Evolutionary conservation across 1,140 invertebrate species (phyloP).

Genomic region (Hycleus cichorii): DNA sequence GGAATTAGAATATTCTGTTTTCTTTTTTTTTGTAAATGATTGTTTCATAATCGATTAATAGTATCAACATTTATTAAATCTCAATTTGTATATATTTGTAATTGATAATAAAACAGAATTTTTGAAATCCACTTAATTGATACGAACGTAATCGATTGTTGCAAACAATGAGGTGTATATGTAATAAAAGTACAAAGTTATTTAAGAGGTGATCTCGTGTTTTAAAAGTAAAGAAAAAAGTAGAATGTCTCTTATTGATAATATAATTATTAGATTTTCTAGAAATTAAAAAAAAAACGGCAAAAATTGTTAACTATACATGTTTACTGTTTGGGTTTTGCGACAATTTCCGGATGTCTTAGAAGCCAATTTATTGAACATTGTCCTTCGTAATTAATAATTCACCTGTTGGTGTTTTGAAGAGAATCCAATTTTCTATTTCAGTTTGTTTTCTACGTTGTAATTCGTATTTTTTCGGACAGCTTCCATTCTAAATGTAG

Average conservation of each 20-base stretch:
- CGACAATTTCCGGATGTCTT: no score
- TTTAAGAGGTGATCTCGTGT: constrained; percentile 37
- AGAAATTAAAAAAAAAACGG: no score
- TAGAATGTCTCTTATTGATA: constrained; percentile 28
- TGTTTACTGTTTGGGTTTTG: no score
- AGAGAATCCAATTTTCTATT: no score
- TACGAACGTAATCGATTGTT: constrained; percentile 5
- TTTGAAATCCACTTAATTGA: neutral
- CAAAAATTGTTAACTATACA: no score
- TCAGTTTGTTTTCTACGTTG: constrained; percentile 6
- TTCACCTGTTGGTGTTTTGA: no score
- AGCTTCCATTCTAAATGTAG: neutral
- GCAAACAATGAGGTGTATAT: constrained; percentile 12
- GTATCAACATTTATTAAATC: constrained; percentile 10
- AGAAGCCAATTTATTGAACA: no score
- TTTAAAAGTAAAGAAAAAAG: constrained; percentile 12
- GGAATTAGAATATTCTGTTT: neutral
- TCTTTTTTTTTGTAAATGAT: neutral
- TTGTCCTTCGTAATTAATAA: no score
- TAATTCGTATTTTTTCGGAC: neutral
- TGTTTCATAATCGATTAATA: constrained; percentile 9
- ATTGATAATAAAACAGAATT: constrained; percentile 9
- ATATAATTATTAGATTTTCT: no score
- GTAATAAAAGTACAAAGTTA: constrained; percentile 36
- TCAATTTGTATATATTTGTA: constrained; percentile 9